Evolutionary conservation across 2,888 invertebrate genomes (phyloP).

Genomic region (Lasioglossum villosulum): DNA sequence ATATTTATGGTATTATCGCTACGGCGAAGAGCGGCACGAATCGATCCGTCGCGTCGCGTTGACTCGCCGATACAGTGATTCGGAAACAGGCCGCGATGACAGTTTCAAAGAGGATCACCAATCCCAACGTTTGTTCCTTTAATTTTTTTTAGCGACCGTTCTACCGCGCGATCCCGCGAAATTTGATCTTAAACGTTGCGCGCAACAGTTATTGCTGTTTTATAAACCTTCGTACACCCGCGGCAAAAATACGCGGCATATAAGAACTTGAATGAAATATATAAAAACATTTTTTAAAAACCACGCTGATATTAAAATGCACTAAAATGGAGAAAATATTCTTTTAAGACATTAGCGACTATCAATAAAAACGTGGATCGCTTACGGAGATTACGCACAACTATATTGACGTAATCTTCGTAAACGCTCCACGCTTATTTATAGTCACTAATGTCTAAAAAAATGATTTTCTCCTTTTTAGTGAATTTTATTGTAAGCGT

Average conservation of each 20-base stretch:
- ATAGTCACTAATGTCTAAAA: too few relatives aligned
- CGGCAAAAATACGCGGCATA: background rate
- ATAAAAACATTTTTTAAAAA: too few relatives aligned
- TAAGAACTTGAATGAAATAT: too few relatives aligned
- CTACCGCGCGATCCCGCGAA: background rate
- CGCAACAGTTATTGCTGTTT: background rate
- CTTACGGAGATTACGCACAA: too few relatives aligned
- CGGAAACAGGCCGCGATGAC: slow-evolving; percentile 10
- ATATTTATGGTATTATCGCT: slow-evolving; percentile 46
- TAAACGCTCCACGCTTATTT: too few relatives aligned
- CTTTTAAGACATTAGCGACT: too few relatives aligned
- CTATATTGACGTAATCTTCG: too few relatives aligned
- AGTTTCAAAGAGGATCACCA: slow-evolving; percentile 14
- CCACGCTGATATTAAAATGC: too few relatives aligned
- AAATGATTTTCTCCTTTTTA: too few relatives aligned
- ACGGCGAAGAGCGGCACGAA: slow-evolving; percentile 23
- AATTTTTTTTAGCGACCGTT: background rate
- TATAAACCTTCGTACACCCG: background rate
- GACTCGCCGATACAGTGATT: slow-evolving; percentile 10
- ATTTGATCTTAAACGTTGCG: background rate
- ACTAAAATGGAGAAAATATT: too few relatives aligned
- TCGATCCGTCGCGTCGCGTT: slow-evolving; percentile 28
- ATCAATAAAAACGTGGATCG: too few relatives aligned
- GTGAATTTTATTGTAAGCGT: too few relatives aligned
- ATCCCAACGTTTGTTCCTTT: background rate